Evolutionary conservation across 2,797 vertebrate species (phyloP).

Genomic region (Okamejei kenojei): DNA sequence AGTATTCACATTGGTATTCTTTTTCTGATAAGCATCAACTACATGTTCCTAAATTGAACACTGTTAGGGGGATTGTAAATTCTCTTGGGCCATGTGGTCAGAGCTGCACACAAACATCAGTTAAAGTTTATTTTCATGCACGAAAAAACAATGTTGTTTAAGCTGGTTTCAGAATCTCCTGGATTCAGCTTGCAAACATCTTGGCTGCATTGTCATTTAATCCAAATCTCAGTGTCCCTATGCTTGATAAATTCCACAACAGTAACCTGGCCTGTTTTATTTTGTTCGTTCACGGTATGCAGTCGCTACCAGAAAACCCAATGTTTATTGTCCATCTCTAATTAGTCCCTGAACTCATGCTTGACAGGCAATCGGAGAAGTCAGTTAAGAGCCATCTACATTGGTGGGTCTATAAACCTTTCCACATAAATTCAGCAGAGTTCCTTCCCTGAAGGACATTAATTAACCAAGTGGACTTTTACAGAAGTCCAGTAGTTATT

Average conservation of each 20-base stretch:
- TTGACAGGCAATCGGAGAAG: no score
- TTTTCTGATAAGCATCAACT: background rate
- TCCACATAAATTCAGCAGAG: no score
- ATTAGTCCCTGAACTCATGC: no score
- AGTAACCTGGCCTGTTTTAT: background rate
- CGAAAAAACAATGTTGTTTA: background rate
- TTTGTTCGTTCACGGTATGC: no score
- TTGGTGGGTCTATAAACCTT: no score
- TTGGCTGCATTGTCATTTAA: background rate
- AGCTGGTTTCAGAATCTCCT: background rate
- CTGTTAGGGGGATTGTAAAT: background rate
- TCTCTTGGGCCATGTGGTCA: background rate
- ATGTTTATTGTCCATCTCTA: no score
- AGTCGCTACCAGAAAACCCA: no score
- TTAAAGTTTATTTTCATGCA: background rate
- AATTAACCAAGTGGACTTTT: no score
- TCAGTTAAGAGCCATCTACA: no score
- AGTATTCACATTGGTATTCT: background rate
- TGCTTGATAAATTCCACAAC: background rate
- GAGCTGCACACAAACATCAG: background rate
- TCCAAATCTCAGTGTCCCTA: background rate
- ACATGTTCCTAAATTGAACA: background rate
- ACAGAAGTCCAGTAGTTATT: no score
- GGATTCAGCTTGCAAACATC: background rate
- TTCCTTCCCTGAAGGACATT: no score